A percentile compares a stretch with the other conserved stretches of the same genome.
These are phyloP conservation scores for Gadus chalcogrammus DNA, from an alignment of 2,113 vertebrate species.

Conservation along the genomic window DNA sequence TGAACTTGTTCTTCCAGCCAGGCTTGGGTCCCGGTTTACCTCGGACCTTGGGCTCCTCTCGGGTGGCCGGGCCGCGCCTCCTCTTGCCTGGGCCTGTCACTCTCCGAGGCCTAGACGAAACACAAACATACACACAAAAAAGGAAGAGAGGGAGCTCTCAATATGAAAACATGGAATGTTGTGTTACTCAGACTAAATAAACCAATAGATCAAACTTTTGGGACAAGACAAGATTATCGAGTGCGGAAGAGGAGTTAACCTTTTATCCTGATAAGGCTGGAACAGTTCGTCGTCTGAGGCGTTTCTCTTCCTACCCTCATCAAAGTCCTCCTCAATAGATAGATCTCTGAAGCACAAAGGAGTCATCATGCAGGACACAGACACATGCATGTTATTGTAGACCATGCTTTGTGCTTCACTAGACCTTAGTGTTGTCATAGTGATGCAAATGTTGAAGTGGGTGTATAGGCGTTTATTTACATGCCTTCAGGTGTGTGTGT, in stretches of 20 bases:
- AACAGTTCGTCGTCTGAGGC: conserved; percentile 81
- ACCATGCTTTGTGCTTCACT: neutral
- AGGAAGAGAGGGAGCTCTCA: neutral
- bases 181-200: too few relatives aligned
- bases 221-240: neutral
- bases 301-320: conserved; percentile 63
- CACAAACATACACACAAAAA: neutral
- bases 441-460: too few relatives aligned
- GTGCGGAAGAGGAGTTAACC: conserved; percentile 60
- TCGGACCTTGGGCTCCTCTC: conserved; percentile 77
- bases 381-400: neutral
- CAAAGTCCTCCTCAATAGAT: conserved; percentile 78
- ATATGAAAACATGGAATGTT: neutral
- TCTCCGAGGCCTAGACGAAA: conserved; percentile 46
- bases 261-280: conserved; percentile 77
- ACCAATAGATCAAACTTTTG: too few relatives aligned
- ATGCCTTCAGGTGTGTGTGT: neutral
- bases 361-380: neutral
- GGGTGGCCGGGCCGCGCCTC: conserved; percentile 64
- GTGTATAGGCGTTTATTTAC: neutral
- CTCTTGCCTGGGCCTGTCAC: conserved; percentile 69
- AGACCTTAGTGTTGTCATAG: too few relatives aligned
- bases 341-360: conserved; percentile 65
- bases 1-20: conserved; percentile 92
- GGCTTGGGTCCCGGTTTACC: conserved; percentile 96